phyloP scores from a whole-genome alignment of 2,888 invertebrate genomes.

The Lepas anatifera region DNA sequence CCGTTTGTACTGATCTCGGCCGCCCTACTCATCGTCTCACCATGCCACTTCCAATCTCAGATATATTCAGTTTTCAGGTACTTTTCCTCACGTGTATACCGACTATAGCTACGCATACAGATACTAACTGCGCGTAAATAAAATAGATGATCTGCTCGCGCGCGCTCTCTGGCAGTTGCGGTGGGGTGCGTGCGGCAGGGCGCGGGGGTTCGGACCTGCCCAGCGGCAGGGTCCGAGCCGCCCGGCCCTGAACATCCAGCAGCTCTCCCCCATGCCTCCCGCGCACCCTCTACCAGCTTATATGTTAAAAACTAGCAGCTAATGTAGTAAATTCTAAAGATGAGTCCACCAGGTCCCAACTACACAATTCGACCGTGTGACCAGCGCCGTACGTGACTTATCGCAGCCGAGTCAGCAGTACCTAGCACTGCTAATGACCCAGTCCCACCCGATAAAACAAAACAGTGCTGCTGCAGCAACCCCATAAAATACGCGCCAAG shows the following conservation, averaged over 20 bases:
- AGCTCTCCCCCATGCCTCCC: not conserved
- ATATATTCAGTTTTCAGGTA: slow-evolving; percentile 9
- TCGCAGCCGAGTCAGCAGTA: no score
- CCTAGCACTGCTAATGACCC: no score
- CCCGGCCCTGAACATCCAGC: not conserved
- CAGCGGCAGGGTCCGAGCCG: not conserved
- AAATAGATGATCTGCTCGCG: not conserved
- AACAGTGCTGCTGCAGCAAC: no score
- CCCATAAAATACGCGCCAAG: no score
- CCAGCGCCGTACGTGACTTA: no score
- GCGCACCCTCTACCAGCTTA: not conserved
- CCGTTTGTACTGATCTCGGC: not conserved
- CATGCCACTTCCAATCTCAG: not conserved
- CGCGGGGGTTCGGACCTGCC: not conserved
- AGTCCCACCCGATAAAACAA: no score
- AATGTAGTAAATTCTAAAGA: no score
- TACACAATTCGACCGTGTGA: no score
- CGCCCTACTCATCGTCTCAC: not conserved
- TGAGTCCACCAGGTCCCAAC: no score
- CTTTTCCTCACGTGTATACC: not conserved
- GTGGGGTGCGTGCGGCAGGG: not conserved
- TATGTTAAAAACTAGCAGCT: not conserved
- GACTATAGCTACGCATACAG: not conserved
- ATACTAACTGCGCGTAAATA: not conserved
- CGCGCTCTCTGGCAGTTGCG: not conserved